Evolutionary conservation across 1,140 invertebrate species (phyloP).

Genomic region (Calephelis nemesis): DNA sequence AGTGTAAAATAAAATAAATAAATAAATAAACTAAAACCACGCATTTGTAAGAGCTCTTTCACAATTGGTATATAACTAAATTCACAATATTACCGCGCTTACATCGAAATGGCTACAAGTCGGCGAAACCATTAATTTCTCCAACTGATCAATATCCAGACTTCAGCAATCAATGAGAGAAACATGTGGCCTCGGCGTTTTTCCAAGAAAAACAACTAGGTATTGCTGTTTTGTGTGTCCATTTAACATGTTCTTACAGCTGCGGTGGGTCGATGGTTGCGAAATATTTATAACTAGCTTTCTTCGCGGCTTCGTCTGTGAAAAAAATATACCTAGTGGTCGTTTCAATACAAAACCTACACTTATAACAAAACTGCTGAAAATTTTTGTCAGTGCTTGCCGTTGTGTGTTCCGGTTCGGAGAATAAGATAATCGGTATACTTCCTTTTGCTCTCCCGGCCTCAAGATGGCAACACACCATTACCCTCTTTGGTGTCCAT

Average conservation of each 20-base stretch:
- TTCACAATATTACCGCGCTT: neutral
- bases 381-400: too few relatives aligned
- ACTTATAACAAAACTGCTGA: too few relatives aligned
- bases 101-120: neutral
- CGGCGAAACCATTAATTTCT: constrained; percentile 16
- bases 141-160: constrained; percentile 28
- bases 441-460: too few relatives aligned
- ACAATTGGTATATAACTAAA: neutral
- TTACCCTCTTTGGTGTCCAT: too few relatives aligned
- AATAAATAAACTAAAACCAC: too few relatives aligned
- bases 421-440: too few relatives aligned
- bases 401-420: too few relatives aligned
- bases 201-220: constrained; percentile 40
- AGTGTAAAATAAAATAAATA: too few relatives aligned
- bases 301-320: neutral
- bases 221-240: constrained; percentile 1
- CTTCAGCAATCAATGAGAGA: constrained; percentile 23
- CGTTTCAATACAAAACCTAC: neutral
- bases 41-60: neutral
- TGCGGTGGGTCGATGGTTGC: neutral
- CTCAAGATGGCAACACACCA: too few relatives aligned
- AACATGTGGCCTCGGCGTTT: constrained; percentile 36
- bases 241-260: constrained; percentile 7
- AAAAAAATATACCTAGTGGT: neutral
- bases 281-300: neutral